Conservation (phyloP, 2,113 vertebrate genomes). For the Pseudolaguvia tuberculata region DNA sequence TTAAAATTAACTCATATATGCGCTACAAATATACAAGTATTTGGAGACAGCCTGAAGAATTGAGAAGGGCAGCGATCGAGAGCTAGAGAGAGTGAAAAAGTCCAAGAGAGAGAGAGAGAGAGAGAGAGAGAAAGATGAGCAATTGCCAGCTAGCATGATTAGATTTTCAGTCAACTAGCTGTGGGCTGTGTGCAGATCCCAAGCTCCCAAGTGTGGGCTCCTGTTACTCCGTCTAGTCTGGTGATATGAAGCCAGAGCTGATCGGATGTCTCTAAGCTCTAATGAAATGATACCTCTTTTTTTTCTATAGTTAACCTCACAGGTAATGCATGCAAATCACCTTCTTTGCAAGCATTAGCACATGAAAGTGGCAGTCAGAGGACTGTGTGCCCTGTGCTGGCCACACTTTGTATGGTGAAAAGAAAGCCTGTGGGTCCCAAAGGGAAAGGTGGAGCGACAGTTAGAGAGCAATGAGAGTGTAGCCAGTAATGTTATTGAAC, state of each 20-base stretch:
- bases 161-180: constrained; percentile 32
- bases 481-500: constrained; percentile 32
- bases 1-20: constrained; percentile 34
- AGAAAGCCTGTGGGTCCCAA: constrained; percentile 14
- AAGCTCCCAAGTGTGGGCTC: constrained; percentile 19
- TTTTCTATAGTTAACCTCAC: constrained; percentile 38
- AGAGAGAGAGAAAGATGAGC: constrained; percentile 4
- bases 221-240: constrained; percentile 30
- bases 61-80: constrained; percentile 10
- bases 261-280: constrained; percentile 33
- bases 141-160: constrained; percentile 30
- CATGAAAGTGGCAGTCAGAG: constrained; percentile 37
- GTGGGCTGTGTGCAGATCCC: constrained; percentile 21
- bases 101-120: background rate
- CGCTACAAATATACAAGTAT: background rate
- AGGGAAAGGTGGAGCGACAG: background rate
- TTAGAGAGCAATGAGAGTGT: constrained; percentile 20
- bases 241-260: constrained; percentile 22
- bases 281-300: constrained; percentile 41
- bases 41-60: constrained; percentile 24
- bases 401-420: constrained; percentile 35
- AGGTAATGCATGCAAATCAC: constrained; percentile 46
- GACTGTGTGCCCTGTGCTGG: constrained; percentile 17
- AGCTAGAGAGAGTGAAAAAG: background rate
- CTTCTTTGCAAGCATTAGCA: constrained; percentile 42